phyloP scores from a whole-genome alignment of 2,888 invertebrate genomes.

The Stenichneumon culpator region DNA sequence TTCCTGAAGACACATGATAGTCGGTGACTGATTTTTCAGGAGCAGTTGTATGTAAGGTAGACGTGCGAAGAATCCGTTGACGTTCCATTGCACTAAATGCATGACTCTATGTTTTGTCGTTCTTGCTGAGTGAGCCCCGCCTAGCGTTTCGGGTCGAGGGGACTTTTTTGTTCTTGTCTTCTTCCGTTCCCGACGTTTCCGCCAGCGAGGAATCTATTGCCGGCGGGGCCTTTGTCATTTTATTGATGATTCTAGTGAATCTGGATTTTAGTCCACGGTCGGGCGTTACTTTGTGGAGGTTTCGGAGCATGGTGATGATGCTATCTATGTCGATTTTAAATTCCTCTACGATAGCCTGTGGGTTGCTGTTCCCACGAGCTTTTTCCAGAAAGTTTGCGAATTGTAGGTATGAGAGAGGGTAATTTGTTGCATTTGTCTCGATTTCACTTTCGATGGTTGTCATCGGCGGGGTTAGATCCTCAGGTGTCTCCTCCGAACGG shows the following conservation, averaged over 20 bases:
- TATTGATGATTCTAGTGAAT: slow-evolving; percentile 26
- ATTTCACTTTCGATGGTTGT: not conserved
- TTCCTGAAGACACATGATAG: no score
- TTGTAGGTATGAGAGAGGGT: slow-evolving; percentile 20
- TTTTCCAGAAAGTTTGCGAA: slow-evolving; percentile 35
- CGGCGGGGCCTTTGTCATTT: not conserved
- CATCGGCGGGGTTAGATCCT: not conserved
- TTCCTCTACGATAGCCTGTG: not conserved
- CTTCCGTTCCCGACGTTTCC: slow-evolving; percentile 1
- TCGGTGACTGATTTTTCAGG: not conserved
- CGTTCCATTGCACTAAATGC: slow-evolving; percentile 53
- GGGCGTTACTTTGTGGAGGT: not conserved
- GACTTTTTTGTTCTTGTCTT: slow-evolving; percentile 18
- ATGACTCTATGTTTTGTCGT: not conserved
- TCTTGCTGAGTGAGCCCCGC: slow-evolving; percentile 30
- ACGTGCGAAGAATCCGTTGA: slow-evolving; percentile 36
- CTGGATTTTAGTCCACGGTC: not conserved
- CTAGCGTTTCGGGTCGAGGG: not conserved
- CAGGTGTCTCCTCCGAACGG: not conserved
- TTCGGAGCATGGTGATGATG: not conserved
- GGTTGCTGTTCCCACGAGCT: not conserved
- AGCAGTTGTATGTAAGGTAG: slow-evolving; percentile 28
- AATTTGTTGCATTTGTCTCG: not conserved
- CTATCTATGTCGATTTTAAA: not conserved
- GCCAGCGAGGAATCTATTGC: not conserved